Evolutionary conservation across 2,113 vertebrate species (phyloP).

Genomic region (Salminus brasiliensis): DNA sequence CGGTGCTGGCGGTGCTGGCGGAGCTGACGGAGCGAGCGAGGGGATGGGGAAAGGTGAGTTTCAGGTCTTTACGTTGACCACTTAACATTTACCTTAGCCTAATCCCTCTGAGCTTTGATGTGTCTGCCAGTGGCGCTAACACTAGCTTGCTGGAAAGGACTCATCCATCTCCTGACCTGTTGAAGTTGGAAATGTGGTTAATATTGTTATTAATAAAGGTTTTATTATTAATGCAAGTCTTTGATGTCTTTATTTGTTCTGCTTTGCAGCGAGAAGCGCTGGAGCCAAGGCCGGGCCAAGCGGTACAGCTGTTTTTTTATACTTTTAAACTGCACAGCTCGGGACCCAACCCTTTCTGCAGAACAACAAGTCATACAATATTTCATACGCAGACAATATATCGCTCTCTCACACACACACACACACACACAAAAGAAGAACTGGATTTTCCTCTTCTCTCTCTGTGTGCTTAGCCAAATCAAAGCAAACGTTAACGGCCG

Average conservation of each 20-base stretch:
- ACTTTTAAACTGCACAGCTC: too few species aligned
- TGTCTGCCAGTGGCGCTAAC: background rate
- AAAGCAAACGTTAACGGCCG: background rate
- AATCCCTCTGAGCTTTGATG: background rate
- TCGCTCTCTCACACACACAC: background rate
- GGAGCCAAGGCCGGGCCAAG: background rate
- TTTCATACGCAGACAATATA: background rate
- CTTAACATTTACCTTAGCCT: background rate
- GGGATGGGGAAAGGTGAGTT: too few species aligned
- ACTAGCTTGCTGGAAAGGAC: background rate
- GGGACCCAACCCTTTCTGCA: background rate
- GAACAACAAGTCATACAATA: background rate
- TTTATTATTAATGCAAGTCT: background rate
- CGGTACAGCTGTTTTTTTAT: background rate
- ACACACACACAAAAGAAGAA: background rate
- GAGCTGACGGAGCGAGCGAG: too few species aligned
- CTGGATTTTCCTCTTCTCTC: background rate
- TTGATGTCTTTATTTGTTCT: background rate
- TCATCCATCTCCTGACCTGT: background rate
- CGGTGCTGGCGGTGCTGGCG: too few species aligned
- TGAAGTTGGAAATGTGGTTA: background rate
- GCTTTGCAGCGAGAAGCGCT: conserved; percentile 25
- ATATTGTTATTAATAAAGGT: background rate
- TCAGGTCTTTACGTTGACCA: background rate
- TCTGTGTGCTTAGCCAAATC: background rate